Percentiles rank a stretch among this genome's conserved stretches.
phyloP scores from a whole-genome alignment of 2,113 vertebrate species.

The Myocastor coypus region DNA sequence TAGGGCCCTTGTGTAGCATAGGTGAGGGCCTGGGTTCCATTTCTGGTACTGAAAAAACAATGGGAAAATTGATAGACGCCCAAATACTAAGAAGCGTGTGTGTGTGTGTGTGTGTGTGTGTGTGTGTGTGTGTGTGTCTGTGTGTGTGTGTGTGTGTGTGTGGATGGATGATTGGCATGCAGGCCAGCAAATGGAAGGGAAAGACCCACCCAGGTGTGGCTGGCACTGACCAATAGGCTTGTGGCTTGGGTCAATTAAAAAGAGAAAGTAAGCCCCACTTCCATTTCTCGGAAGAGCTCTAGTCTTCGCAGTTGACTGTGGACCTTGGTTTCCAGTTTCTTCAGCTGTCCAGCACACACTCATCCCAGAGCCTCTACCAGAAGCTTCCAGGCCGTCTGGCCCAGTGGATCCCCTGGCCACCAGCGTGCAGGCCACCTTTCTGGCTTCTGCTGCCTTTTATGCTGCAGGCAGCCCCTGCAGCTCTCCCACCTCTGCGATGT shows the following conservation, averaged over 20 bases:
- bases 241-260: not conserved
- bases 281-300: not conserved
- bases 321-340: not conserved
- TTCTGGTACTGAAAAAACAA: not conserved
- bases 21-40: not conserved
- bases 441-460: no score
- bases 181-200: not conserved
- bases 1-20: not conserved
- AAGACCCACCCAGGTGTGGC: not conserved
- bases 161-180: not conserved
- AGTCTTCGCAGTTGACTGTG: not conserved
- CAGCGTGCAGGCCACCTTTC: no score
- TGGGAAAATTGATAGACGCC: not conserved
- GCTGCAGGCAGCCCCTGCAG: no score
- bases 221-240: not conserved
- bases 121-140: no score
- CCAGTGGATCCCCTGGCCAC: no score
- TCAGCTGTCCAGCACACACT: not conserved
- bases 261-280: not conserved
- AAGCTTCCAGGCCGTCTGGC: no score
- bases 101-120: not conserved
- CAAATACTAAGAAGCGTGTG: not conserved
- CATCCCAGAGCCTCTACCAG: not conserved
- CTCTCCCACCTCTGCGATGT: not conserved
- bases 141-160: not conserved